Percentiles rank a stretch among this genome's conserved stretches.
These are phyloP conservation scores for Zoanthus sansibaricus DNA, from an alignment of 92 coral and sea anemone species.

Conservation along the genomic window DNA sequence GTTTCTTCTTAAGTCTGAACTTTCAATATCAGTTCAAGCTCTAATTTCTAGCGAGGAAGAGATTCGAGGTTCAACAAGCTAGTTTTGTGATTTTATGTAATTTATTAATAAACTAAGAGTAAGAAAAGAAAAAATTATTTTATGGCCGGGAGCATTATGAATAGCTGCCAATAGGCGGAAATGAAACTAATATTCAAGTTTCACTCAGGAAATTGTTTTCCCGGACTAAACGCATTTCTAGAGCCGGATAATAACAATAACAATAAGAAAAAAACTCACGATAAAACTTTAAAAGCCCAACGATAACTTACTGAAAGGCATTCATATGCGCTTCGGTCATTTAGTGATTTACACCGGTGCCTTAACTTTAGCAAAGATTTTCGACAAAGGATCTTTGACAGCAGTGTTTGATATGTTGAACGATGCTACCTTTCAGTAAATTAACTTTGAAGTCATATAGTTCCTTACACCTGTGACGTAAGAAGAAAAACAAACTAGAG, in stretches of 20 bases:
- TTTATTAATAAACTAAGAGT: background rate
- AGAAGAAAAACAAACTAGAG: background rate
- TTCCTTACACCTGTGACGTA: background rate
- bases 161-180: background rate
- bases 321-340: background rate
- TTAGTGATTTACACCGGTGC: background rate
- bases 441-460: background rate
- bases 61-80: background rate
- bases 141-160: background rate
- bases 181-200: background rate
- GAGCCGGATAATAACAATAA: background rate
- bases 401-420: background rate
- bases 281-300: background rate
- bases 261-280: no score
- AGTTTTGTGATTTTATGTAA: background rate
- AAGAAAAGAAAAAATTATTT: background rate
- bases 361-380: background rate
- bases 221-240: background rate
- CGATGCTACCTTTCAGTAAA: background rate
- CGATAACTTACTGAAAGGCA: background rate
- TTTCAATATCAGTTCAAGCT: background rate
- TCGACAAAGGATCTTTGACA: background rate
- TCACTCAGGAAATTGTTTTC: background rate
- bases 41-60: background rate
- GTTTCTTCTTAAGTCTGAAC: background rate